phyloP scores from a whole-genome alignment of 2,113 vertebrate species.

The Campylorhamphus procurvoides region DNA sequence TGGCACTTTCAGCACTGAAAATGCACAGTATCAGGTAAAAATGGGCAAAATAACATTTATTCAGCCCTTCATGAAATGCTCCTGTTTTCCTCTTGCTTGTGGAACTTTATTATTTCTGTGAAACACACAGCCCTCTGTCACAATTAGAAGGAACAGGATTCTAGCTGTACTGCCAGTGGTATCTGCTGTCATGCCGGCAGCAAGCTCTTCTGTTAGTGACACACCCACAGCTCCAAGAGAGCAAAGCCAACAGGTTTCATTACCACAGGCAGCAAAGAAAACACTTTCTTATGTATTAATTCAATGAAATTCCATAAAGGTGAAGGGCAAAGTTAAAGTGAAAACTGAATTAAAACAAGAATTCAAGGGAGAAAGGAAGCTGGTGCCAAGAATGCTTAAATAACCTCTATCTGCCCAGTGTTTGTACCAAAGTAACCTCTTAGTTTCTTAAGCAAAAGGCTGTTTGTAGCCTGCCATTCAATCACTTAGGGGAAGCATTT shows the following conservation, averaged over 20 bases:
- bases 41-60: not conserved
- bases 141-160: not conserved
- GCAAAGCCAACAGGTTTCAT: not conserved
- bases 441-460: not conserved
- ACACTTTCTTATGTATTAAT: not conserved
- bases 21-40: not conserved
- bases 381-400: not conserved
- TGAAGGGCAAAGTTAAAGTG: not conserved
- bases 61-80: not conserved
- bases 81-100: not conserved
- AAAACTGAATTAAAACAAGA: conserved; percentile 3
- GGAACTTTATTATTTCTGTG: not conserved
- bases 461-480: not conserved
- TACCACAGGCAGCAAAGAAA: not conserved
- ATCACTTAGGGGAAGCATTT: not conserved
- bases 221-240: not conserved
- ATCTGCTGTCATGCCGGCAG: not conserved
- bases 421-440: not conserved
- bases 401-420: not conserved
- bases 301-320: not conserved
- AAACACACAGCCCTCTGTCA: not conserved
- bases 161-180: not conserved
- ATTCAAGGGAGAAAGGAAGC: not conserved
- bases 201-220: not conserved
- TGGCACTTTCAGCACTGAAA: not conserved